Base-by-base conservation (phyloP, 2,113 vertebrate species). In the Ailurus styani region DNA sequence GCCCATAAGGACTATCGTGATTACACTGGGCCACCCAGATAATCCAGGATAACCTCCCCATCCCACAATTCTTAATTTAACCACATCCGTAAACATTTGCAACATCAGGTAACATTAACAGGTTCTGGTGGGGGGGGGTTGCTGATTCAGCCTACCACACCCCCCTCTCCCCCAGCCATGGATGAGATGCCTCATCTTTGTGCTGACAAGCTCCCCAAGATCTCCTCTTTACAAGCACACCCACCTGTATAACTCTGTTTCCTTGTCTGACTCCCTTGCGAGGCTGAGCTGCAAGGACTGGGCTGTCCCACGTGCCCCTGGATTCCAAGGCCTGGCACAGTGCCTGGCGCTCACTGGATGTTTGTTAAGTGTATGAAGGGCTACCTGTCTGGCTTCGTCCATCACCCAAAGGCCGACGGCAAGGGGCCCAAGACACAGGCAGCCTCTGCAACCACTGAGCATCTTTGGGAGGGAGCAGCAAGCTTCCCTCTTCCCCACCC, bases 301-400 rank as follows among this genome's bases (percentile, higher is more conserved):
- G 7, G 14, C 45, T 50, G 14, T 84, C 25, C 17, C 17, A 2
- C 3, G 14, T 4, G 17, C 14, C 7, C 45, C 55, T 3, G 0
- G 13, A 25, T 31, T 10, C 78, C 37, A 7, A 1, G 52, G 78
- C 29, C 66, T 29, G 40, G 54, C 68, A 9, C 1, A 7, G 14
- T 40, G 23, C 92, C 60, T n/a, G 4, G 9, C 0, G 6, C 1
- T 31, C 37, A 3, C 72, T 8, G 23, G 8, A 84, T 37, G 78
- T 54, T 40, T 79, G 90, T 34, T 27, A 20, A 64, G 5, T 60
- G 78, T 91, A 52, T 37, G 52, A 34, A 45, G 10, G 20, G 9
- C 5, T n/a, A 18, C 31, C 66, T 70, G 29, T 68, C 82, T 79
- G 86, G 10, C 54, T 78, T 52, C 45, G 64, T 84, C 27, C 31